phyloP scores from a whole-genome alignment of 37 sponge, comb jelly and placozoan species.

The Beroe forskalii region DNA sequence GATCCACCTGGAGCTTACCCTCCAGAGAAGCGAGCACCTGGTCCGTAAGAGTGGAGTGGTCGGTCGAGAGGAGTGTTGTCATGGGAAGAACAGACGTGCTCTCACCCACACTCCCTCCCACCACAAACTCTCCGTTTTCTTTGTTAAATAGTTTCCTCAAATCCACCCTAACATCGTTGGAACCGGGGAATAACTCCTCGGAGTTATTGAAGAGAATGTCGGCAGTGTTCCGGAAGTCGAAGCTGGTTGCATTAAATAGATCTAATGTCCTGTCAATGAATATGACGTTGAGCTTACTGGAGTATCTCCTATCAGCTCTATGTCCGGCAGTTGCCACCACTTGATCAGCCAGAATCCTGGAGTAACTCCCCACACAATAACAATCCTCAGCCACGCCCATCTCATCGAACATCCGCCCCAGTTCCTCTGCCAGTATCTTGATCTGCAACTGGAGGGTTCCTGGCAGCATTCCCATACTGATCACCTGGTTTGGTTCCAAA shows the following conservation, averaged over 20 bases:
- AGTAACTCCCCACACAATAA: constrained; percentile 41
- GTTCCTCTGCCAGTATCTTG: constrained; percentile 46
- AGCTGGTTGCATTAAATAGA: constrained; percentile 15
- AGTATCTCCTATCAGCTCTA: neutral
- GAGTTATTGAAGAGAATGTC: constrained; percentile 27
- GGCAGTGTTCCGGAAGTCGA: neutral
- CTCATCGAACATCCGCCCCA: constrained; percentile 30
- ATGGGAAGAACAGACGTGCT: constrained; percentile 45
- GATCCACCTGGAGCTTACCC: constrained; percentile 29
- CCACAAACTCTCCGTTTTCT: neutral
- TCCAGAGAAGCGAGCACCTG: constrained; percentile 26
- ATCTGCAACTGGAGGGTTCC: constrained; percentile 29
- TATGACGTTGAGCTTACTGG: neutral
- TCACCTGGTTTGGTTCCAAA: neutral
- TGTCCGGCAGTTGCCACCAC: constrained; percentile 17
- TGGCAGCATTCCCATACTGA: constrained; percentile 27
- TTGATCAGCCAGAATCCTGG: constrained; percentile 48
- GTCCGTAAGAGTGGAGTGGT: neutral
- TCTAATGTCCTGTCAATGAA: constrained; percentile 50
- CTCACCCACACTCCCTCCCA: neutral
- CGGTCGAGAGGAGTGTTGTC: constrained; percentile 3
- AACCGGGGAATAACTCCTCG: constrained; percentile 15
- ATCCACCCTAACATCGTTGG: constrained; percentile 44
- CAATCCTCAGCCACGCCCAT: constrained; percentile 57
- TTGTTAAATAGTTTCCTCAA: constrained; percentile 48